Evolutionary conservation across 2,113 vertebrate species (phyloP).

Genomic region (Sander vitreus): DNA sequence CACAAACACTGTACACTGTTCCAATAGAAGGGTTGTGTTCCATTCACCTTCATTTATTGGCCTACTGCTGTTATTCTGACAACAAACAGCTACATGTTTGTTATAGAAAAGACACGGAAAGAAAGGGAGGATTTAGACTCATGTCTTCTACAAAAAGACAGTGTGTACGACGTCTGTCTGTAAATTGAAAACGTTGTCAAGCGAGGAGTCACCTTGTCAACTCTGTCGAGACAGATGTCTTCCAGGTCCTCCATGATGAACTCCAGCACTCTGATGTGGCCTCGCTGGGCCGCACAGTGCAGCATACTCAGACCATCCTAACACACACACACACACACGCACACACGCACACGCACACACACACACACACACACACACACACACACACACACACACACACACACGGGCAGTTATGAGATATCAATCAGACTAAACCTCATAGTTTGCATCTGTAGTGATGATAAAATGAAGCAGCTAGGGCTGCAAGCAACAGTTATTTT

Average conservation of each 20-base stretch:
- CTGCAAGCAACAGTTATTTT: too few relatives aligned
- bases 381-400: too few relatives aligned
- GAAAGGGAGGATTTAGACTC: background rate
- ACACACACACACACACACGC: slow-evolving; percentile 8
- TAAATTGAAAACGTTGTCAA: background rate
- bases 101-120: background rate
- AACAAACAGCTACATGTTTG: background rate
- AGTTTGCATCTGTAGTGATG: background rate
- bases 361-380: slow-evolving; percentile 10
- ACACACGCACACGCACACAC: slow-evolving; percentile 10
- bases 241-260: slow-evolving; percentile 92
- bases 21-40: background rate
- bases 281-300: slow-evolving; percentile 90
- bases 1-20: background rate
- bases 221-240: slow-evolving; percentile 84
- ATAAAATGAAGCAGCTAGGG: background rate
- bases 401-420: background rate
- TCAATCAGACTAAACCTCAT: background rate
- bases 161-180: too few relatives aligned
- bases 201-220: slow-evolving; percentile 84
- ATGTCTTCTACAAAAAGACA: background rate
- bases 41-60: background rate
- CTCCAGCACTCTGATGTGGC: slow-evolving; percentile 85
- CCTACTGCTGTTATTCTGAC: background rate
- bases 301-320: slow-evolving; percentile 89